These are phyloP conservation scores for Dicyrtomina minuta DNA, from an alignment of 2,888 invertebrate genomes.

Conservation along the genomic window DNA sequence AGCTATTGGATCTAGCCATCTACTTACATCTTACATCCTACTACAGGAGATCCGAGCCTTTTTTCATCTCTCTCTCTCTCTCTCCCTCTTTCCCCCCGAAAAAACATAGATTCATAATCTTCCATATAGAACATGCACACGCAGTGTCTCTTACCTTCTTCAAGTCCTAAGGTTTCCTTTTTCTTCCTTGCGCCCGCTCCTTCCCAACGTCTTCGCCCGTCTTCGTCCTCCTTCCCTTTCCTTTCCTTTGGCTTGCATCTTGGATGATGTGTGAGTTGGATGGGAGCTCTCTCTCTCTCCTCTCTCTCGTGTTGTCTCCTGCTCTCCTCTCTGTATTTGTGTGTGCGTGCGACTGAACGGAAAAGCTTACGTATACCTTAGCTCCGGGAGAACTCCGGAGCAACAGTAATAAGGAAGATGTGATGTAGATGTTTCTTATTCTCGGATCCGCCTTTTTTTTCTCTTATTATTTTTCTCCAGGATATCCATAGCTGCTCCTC, in stretches of 20 bases:
- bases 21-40: background rate
- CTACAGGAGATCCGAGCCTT: background rate
- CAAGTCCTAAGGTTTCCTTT: conserved; percentile 10
- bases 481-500: no score
- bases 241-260: background rate
- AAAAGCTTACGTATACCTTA: no score
- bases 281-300: background rate
- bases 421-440: no score
- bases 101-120: conserved; percentile 41
- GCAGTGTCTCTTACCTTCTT: conserved; percentile 6
- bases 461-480: no score
- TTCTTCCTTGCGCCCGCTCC: background rate
- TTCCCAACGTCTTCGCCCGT: background rate
- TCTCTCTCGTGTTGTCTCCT: background rate
- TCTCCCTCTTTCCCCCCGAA: conserved; percentile 17
- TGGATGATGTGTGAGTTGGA: no score
- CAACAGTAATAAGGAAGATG: no score
- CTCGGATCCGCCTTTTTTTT: no score
- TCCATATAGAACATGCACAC: conserved; percentile 11
- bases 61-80: no score
- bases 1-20: no score
- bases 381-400: no score
- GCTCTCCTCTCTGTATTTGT: background rate
- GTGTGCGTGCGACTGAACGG: no score
- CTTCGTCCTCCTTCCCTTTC: background rate